phyloP scores from a whole-genome alignment of 1,140 invertebrate species.

The Drosophila subpulchrella region DNA sequence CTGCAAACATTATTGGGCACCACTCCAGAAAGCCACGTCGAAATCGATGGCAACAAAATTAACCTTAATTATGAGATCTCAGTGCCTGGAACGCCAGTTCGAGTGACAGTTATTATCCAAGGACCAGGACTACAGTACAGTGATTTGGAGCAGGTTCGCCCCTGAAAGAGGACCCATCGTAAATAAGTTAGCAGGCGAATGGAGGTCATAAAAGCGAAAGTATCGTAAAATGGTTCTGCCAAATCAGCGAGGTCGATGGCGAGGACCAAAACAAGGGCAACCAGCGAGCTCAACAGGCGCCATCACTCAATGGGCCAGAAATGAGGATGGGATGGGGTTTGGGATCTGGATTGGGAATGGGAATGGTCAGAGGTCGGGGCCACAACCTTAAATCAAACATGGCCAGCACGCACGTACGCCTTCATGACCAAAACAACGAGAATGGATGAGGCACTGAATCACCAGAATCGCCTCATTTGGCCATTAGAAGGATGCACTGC shows the following conservation, averaged over 20 bases:
- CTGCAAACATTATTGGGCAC: constrained; percentile 4
- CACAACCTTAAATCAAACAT: constrained; percentile 44
- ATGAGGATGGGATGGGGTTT: background rate
- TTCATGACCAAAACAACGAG: constrained; percentile 17
- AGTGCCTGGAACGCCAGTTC: constrained; percentile 26
- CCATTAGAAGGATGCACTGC: constrained; percentile 17
- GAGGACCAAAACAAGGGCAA: constrained; percentile 16
- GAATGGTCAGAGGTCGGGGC: background rate
- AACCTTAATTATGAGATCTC: constrained; percentile 56
- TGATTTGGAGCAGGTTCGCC: constrained; percentile 20
- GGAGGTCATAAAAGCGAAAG: constrained; percentile 45
- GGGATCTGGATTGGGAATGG: background rate
- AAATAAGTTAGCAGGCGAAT: constrained; percentile 43
- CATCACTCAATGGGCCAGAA: constrained; percentile 35
- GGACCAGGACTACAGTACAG: constrained; percentile 20
- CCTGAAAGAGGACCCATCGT: constrained; percentile 15
- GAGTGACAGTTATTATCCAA: constrained; percentile 30
- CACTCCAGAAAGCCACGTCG: constrained; percentile 30
- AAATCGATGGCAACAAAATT: constrained; percentile 63
- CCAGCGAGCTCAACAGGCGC: constrained; percentile 38
- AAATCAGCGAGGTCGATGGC: constrained; percentile 20
- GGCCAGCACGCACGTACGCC: constrained; percentile 44
- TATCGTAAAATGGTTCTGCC: constrained; percentile 44
- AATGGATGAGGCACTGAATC: constrained; percentile 50
- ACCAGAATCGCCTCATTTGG: constrained; percentile 27